A percentile compares a stretch with the other conserved stretches of the same genome.
Evolutionary conservation across 2,888 invertebrate genomes (phyloP).

Genomic region (Drosophila hamatofila): DNA sequence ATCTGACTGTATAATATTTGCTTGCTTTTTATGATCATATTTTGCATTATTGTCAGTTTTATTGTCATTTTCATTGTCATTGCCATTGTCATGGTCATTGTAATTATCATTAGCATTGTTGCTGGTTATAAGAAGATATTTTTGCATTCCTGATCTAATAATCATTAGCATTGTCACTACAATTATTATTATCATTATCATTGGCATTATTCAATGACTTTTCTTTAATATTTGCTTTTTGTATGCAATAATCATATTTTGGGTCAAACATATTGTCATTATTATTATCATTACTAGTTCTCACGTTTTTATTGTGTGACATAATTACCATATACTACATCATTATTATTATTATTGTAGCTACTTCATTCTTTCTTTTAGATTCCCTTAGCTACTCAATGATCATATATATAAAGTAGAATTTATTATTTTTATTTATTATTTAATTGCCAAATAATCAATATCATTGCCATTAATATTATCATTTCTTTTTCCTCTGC

Average conservation of each 20-base stretch:
- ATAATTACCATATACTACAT: background rate
- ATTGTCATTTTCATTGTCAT: background rate
- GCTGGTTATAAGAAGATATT: background rate
- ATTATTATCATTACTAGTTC: too few relatives aligned
- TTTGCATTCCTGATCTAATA: background rate
- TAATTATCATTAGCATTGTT: background rate
- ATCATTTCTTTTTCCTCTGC: background rate
- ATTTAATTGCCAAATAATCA: background rate
- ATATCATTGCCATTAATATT: background rate
- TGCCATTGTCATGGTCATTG: background rate
- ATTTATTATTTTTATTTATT: too few relatives aligned
- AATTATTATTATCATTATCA: background rate
- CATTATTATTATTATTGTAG: slow-evolving; percentile 2
- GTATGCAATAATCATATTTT: too few relatives aligned
- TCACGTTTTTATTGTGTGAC: background rate
- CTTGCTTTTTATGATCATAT: background rate
- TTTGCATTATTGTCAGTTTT: background rate
- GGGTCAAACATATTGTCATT: too few relatives aligned
- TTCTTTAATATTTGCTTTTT: too few relatives aligned
- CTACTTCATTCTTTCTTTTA: background rate
- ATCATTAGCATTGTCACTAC: background rate
- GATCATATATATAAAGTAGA: too few relatives aligned
- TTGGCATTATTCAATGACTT: background rate
- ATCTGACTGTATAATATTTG: background rate
- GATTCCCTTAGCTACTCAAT: background rate